Evolutionary conservation across 2,797 vertebrate species (phyloP), one percentile per base, ranked within the genome.

Genomic region (Tragelaphus eurycerus): DNA sequence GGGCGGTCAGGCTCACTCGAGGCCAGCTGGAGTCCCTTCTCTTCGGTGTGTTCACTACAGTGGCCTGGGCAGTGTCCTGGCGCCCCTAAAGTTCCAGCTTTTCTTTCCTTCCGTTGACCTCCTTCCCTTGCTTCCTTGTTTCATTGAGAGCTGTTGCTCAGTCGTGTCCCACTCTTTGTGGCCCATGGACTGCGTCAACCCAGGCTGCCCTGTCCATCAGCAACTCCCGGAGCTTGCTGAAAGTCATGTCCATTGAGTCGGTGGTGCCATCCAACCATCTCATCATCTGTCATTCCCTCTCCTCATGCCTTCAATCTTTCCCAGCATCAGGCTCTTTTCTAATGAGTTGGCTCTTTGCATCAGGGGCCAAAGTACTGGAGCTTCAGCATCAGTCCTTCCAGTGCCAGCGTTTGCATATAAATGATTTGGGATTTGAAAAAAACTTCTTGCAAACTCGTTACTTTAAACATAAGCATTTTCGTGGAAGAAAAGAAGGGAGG

Each of bases 11-110:
- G 38, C 29, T 92, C 50, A 25, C 25, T 27, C 17, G 48, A 38
- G 71, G 7, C 3, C 6, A 1, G 16, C 64, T 5, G n/a, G 64
- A 21, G 17, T 6, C n/a, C 4, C 0, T 19, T 79, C 50, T 60
- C n/a, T 71, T n/a, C 11, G 17, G 4, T 4, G 4, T 67, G n/a
- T 38, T 46, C 31, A 2, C 11, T 25, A 2, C 81, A n/a, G 52
- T 54, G 4, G 2, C 16, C 9, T 62, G 48, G 86, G 27, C 90
- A 52, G 29, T 25, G 86, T 87, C 50, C 52, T 87, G 31, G 38
- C 12, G 21, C 14, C 43, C 17, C 48, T 71, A 0, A 15, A 4
- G 16, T 78, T 64, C 59, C 3, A 3, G 34, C 88, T 54, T 13
- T 16, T 25, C 14, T 79, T 31, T 3, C 64, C 50, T 25, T 67